Base-by-base conservation (phyloP, 2,113 vertebrate species). In the Anhinga rufa region DNA sequence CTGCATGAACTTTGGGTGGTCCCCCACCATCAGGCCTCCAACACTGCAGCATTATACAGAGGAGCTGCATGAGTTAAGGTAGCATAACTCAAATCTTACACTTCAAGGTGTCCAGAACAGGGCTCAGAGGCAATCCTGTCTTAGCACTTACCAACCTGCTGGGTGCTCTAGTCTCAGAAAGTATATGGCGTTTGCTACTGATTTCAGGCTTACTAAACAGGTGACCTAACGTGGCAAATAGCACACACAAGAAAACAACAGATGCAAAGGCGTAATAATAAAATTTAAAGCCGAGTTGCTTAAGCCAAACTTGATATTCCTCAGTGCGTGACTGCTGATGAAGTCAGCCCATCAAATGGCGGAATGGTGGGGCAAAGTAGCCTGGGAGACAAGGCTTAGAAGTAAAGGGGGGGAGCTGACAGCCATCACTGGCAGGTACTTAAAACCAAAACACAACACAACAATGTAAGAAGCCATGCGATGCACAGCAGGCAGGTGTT, bases 1-100 rank as follows among this genome's bases (percentile, higher is more conserved):
- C 88, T 48, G 14, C 68, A 34, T 0, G 9, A 51, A 9, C 32
- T 69, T 16, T 0, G 20, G 20, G 44, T 0, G 1, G 11, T n/a
- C 5, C n/a, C 38, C 12, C 52, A 78, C 40, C 60, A 46, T 10
- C 48, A 77, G 68, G 12, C n/a, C 77, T 52, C 54, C 54, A 26
- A 12, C 36, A 32, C 11, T 11, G 31, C 66, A 25, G 54, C 4
- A 5, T 20, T n/a, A 16, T 5, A 49, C 1, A 6, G 66, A 74
- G 51, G 16, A 86, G 80, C 94, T 69, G 48, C 26, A 17, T 5
- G 13, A 92, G 8, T 16, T 32, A 68, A 36, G 83, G 66, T 0
- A 55, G 42, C 52, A 42, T 11, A 64, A 31, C 18, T n/a, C 68
- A 91, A 55, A 65, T 11, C 44, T 22, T 1, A 9, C 7, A 16